Evolutionary conservation across 1,140 invertebrate genomes (phyloP).

Genomic region (Harpegnathos saltator): DNA sequence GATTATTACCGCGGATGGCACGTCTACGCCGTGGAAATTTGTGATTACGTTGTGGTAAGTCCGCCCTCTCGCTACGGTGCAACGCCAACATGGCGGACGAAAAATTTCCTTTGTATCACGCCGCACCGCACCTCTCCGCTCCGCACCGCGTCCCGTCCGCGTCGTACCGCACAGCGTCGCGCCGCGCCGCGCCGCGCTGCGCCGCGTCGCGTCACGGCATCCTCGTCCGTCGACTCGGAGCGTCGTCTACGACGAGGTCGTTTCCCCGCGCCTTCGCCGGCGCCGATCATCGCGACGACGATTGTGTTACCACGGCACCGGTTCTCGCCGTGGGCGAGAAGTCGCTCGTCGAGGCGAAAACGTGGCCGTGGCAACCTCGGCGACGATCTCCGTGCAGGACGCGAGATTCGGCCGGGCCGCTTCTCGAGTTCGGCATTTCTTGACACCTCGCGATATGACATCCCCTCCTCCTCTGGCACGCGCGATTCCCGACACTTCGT

Average conservation of each 20-base stretch:
- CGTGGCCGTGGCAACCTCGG: too few relatives aligned
- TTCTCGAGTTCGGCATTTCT: constrained; percentile 15
- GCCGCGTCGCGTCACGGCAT: background rate
- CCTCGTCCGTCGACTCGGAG: constrained; percentile 9
- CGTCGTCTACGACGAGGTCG: constrained; percentile 31
- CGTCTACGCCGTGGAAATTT: constrained; percentile 85
- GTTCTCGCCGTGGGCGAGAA: too few relatives aligned
- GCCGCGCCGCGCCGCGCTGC: constrained; percentile 11
- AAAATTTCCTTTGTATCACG: constrained; percentile 86
- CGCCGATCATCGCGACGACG: too few relatives aligned
- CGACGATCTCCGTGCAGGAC: background rate
- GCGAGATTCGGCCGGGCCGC: background rate
- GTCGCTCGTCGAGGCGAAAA: too few relatives aligned
- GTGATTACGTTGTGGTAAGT: constrained; percentile 89
- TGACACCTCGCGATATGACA: constrained; percentile 64
- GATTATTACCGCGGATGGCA: constrained; percentile 86
- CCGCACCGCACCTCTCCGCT: background rate
- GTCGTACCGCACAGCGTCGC: background rate
- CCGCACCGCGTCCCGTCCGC: too few relatives aligned
- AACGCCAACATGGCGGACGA: constrained; percentile 87
- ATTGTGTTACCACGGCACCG: too few relatives aligned
- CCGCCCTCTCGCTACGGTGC: constrained; percentile 74
- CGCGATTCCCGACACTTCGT: constrained; percentile 21
- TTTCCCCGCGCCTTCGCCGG: background rate
- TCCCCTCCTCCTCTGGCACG: constrained; percentile 4